Evolutionary conservation across 92 coral and sea anemone species (phyloP).

Genomic region (Chrysogorgia sp.): DNA sequence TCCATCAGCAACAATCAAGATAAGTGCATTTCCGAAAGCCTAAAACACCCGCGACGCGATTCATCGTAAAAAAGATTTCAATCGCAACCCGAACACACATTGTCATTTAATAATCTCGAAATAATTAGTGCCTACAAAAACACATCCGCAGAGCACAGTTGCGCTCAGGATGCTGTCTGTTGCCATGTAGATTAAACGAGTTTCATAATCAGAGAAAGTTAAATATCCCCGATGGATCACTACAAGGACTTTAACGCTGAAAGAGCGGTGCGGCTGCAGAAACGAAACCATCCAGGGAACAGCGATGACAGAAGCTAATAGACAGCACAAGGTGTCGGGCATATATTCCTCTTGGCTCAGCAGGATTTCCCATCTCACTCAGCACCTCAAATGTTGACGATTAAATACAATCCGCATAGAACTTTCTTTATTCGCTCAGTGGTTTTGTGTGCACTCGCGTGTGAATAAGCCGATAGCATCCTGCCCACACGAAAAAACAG

Average conservation of each 20-base stretch:
- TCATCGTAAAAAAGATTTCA: conserved; percentile 22
- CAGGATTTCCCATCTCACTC: neutral
- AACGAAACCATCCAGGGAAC: neutral
- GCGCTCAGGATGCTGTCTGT: neutral
- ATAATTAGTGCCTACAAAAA: conserved; percentile 16
- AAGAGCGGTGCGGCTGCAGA: neutral
- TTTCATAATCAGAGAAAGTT: too few species aligned
- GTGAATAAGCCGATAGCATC: neutral
- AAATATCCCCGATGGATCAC: too few species aligned
- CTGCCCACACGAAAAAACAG: neutral
- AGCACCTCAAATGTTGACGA: conserved; percentile 2
- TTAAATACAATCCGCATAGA: neutral
- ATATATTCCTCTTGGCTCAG: neutral
- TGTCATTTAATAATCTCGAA: conserved; percentile 26
- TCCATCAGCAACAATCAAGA: conserved; percentile 32
- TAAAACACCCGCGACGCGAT: conserved; percentile 14
- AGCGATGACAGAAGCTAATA: neutral
- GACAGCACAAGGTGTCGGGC: neutral
- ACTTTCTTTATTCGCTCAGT: neutral
- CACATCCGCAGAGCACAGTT: neutral
- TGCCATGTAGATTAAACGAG: too few species aligned
- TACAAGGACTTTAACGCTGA: too few species aligned
- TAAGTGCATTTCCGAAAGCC: conserved; percentile 30
- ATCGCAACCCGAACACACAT: conserved; percentile 18
- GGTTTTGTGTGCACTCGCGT: neutral